These are phyloP conservation scores for Mustelus asterias DNA, from an alignment of 2,113 vertebrate genomes.

Conservation along the genomic window DNA sequence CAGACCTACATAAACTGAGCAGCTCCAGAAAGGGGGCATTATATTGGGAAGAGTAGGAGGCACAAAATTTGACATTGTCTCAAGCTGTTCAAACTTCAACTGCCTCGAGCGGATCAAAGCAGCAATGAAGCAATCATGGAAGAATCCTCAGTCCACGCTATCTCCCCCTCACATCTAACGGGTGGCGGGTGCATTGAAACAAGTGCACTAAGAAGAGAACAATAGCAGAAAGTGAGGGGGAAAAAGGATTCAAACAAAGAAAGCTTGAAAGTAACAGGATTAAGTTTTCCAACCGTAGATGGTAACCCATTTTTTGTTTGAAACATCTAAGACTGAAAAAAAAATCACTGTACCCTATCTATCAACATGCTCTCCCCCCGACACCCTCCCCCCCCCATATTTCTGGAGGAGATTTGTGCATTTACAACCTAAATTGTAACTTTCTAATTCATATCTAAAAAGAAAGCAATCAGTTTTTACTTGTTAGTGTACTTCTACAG, in stretches of 20 bases:
- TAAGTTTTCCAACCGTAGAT: not conserved
- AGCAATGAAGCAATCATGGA: not conserved
- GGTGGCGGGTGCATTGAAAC: not conserved
- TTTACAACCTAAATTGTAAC: not conserved
- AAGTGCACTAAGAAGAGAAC: not conserved
- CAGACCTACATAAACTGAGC: not conserved
- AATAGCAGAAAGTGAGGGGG: slow-evolving; percentile 3
- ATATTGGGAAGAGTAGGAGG: not conserved
- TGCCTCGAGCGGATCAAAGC: not conserved
- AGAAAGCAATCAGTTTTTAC: not conserved
- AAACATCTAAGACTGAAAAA: not conserved
- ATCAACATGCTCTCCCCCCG: no score
- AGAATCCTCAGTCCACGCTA: not conserved
- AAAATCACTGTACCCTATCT: not conserved
- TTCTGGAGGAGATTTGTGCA: not conserved
- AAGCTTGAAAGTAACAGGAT: slow-evolving; percentile 5
- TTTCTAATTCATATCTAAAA: not conserved
- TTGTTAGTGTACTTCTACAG: not conserved
- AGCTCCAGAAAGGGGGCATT: not conserved
- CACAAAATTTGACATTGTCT: not conserved
- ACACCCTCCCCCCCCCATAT: not conserved
- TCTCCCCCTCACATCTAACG: slow-evolving; percentile 5
- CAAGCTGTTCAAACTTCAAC: not conserved
- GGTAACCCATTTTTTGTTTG: not conserved
- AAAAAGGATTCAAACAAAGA: not conserved